Conservation (phyloP, 2,888 invertebrate species). For the Germaria angustata region DNA sequence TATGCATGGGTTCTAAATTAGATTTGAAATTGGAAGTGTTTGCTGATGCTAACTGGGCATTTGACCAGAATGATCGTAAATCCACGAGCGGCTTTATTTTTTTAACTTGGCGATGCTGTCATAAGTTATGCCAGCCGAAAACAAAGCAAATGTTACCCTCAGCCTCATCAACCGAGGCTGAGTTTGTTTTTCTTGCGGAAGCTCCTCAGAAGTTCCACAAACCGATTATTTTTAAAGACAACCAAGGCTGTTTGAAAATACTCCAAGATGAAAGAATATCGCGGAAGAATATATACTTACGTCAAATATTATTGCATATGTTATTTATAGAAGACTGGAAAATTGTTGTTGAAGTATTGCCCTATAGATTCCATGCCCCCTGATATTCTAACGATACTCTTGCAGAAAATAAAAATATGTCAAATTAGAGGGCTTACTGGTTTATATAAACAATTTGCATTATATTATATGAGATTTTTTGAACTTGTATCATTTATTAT, state of each 20-base stretch:
- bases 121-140: conserved; percentile 34
- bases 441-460: no score
- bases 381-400: background rate
- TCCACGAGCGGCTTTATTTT: conserved; percentile 12
- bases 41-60: conserved; percentile 10
- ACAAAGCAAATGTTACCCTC: background rate
- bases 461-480: no score
- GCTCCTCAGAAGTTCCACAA: conserved; percentile 15
- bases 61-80: background rate
- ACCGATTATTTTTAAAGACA: conserved; percentile 6
- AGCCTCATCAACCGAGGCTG: conserved; percentile 5
- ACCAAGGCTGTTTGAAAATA: conserved; percentile 34
- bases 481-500: no score
- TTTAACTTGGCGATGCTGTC: conserved; percentile 31
- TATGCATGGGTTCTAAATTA: background rate
- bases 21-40: background rate
- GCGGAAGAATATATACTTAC: conserved; percentile 25
- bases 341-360: background rate
- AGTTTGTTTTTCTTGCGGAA: conserved; percentile 32
- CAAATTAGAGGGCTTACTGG: background rate
- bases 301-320: conserved; percentile 36
- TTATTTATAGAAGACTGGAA: background rate
- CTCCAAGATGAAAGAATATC: conserved; percentile 27
- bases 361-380: background rate
- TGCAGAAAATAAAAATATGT: background rate